Conservation (phyloP, 1,140 invertebrate species). For the Drosophila burlai region DNA sequence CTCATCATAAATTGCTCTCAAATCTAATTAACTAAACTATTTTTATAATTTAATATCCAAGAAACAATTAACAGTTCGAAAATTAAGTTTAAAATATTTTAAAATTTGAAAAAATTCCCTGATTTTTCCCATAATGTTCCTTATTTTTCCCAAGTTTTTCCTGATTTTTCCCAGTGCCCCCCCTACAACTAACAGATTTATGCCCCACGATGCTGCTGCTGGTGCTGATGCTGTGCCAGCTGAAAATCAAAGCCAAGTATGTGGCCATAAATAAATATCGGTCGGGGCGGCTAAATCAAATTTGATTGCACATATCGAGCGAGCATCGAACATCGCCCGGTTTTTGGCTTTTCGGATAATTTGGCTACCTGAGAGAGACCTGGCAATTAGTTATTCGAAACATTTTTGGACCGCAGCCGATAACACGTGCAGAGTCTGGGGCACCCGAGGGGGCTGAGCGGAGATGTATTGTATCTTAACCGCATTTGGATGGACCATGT, state of each 20-base stretch:
- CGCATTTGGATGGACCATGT: constrained; percentile 57
- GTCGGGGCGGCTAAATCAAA: constrained; percentile 66
- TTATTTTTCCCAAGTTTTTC: too few species aligned
- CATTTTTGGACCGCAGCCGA: constrained; percentile 46
- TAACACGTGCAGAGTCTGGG: constrained; percentile 50
- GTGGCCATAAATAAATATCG: constrained; percentile 77
- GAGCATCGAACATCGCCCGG: constrained; percentile 3
- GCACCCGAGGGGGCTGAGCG: background rate
- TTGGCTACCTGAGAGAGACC: constrained; percentile 47
- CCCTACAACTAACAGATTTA: constrained; percentile 48
- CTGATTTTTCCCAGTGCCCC: constrained; percentile 16
- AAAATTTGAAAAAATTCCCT: too few species aligned
- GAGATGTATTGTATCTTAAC: constrained; percentile 28
- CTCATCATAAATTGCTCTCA: too few species aligned
- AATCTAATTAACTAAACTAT: too few species aligned
- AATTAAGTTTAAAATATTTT: too few species aligned
- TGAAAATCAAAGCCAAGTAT: constrained; percentile 72
- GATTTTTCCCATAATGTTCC: too few species aligned
- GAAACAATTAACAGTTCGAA: too few species aligned
- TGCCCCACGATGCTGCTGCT: constrained; percentile 36
- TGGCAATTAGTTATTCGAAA: constrained; percentile 69
- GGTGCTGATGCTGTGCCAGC: constrained; percentile 40
- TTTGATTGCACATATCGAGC: constrained; percentile 55
- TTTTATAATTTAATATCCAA: too few species aligned
- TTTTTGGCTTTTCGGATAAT: constrained; percentile 23